Conservation (phyloP, 2,888 invertebrate species). For the Clusia tigrina region DNA sequence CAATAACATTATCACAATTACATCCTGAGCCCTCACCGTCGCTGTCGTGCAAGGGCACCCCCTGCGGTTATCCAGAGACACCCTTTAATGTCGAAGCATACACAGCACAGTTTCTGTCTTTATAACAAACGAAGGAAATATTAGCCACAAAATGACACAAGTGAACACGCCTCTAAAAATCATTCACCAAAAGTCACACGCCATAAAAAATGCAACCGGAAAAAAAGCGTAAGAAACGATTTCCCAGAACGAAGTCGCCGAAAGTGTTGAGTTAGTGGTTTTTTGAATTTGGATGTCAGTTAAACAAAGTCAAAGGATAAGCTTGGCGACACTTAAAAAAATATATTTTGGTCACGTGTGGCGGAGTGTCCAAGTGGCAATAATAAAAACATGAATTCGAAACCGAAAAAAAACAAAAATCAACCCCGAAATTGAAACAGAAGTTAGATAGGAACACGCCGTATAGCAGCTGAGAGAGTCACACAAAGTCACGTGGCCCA, state of each 20-base stretch:
- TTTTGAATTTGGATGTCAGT: conserved; percentile 27
- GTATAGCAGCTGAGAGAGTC: conserved; percentile 26
- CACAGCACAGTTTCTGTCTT: conserved; percentile 48
- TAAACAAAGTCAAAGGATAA: conserved; percentile 53
- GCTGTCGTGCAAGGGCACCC: conserved; percentile 49
- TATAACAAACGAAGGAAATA: conserved; percentile 52
- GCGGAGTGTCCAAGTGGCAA: conserved; percentile 46
- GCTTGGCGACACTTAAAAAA: conserved; percentile 11
- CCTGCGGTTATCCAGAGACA: conserved; percentile 38
- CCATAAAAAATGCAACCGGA: conserved; percentile 34
- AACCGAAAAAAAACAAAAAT: conserved; percentile 1
- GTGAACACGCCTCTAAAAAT: conserved; percentile 50
- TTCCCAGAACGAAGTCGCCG: conserved; percentile 48
- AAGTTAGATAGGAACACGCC: conserved; percentile 24
- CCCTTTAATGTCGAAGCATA: conserved; percentile 44
- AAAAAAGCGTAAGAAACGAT: conserved; percentile 51
- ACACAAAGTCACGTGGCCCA: conserved; percentile 39
- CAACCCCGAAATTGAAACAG: conserved; percentile 38
- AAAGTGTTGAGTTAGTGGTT: conserved; percentile 58
- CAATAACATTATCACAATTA: not conserved
- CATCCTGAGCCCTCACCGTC: not conserved
- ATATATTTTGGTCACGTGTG: conserved; percentile 39
- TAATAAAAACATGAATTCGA: conserved; percentile 42
- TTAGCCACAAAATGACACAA: conserved; percentile 54
- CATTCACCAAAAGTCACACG: conserved; percentile 38